Percentiles rank a stretch among this genome's conserved stretches.
These are phyloP conservation scores for Aphrocallistes beatrix DNA, from an alignment of 37 sponge, comb jelly and placozoan species.

Conservation along the genomic window DNA sequence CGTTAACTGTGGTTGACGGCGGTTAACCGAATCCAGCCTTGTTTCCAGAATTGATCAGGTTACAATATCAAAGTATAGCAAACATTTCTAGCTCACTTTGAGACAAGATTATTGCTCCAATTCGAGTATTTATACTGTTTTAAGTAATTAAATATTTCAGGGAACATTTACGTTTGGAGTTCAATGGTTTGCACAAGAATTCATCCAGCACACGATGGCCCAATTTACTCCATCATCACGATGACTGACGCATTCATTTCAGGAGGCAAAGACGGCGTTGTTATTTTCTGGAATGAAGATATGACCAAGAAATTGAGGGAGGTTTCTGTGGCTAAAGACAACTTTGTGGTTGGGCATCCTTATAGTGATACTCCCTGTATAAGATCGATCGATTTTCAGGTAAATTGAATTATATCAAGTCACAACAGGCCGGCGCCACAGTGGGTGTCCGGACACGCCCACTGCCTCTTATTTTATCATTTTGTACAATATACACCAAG, in stretches of 20 bases:
- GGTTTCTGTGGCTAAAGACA: constrained; percentile 28
- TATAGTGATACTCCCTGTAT: constrained; percentile 56
- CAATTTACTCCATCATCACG: not conserved
- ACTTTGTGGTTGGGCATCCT: constrained; percentile 25
- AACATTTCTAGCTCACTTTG: too few relatives aligned
- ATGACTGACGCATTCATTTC: constrained; percentile 26
- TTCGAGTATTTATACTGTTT: too few relatives aligned
- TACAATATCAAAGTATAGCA: too few relatives aligned
- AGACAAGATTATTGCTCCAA: too few relatives aligned
- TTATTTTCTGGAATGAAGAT: constrained; percentile 75
- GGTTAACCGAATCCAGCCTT: too few relatives aligned
- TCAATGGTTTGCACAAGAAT: not conserved
- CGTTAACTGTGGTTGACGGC: too few relatives aligned
- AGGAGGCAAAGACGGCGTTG: constrained; percentile 88
- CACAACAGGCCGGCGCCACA: too few relatives aligned
- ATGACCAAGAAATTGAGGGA: not conserved
- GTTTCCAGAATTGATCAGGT: too few relatives aligned
- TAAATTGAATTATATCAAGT: too few relatives aligned
- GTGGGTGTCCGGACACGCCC: too few relatives aligned
- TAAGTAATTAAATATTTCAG: constrained; percentile 21
- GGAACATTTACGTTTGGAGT: constrained; percentile 31
- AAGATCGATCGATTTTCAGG: constrained; percentile 59
- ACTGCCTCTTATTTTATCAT: too few relatives aligned
- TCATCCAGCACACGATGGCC: not conserved
- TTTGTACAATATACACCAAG: too few relatives aligned